Percentiles rank a stretch among this genome's conserved stretches.
phyloP scores from a whole-genome alignment of 1,140 invertebrate species.

The Lepeophtheirus salmonis region DNA sequence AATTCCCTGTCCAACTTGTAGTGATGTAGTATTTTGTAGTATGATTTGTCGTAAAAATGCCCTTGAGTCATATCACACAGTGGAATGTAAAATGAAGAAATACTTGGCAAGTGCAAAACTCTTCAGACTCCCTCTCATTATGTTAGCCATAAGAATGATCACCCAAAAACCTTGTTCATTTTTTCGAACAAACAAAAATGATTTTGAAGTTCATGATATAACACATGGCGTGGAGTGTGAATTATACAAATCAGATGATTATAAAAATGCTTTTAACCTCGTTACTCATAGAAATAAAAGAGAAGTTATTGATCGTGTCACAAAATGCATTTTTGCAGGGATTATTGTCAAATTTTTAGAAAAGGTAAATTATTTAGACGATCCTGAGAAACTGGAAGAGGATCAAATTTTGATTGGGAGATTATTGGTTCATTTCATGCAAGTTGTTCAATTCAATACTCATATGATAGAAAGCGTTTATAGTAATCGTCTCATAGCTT shows the following conservation, averaged over 20 bases:
- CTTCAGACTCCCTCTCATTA: conserved; percentile 1
- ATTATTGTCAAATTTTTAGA: conserved; percentile 1
- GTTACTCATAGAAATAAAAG: background rate
- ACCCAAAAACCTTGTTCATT: conserved; percentile 4
- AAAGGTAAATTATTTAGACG: conserved; percentile 1
- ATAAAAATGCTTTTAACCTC: conserved; percentile 1
- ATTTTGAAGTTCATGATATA: conserved; percentile 1
- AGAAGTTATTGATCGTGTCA: background rate
- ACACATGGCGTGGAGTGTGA: background rate
- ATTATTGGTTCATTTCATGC: conserved; percentile 10
- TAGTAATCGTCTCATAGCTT: conserved; percentile 11
- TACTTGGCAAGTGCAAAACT: background rate
- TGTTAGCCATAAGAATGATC: background rate
- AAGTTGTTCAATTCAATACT: conserved; percentile 15
- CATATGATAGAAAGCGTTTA: conserved; percentile 11
- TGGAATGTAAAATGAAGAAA: conserved; percentile 7
- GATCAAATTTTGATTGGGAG: conserved; percentile 10
- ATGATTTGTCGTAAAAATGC: conserved; percentile 8
- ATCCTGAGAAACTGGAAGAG: background rate
- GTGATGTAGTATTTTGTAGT: conserved; percentile 7
- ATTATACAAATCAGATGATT: background rate
- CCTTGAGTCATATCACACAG: conserved; percentile 3
- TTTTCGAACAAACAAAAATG: conserved; percentile 3
- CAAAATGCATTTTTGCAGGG: conserved; percentile 9
- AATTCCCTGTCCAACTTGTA: conserved; percentile 17